Evolutionary conservation across 2,113 vertebrate species (phyloP).

Genomic region (Eclectus roratus): DNA sequence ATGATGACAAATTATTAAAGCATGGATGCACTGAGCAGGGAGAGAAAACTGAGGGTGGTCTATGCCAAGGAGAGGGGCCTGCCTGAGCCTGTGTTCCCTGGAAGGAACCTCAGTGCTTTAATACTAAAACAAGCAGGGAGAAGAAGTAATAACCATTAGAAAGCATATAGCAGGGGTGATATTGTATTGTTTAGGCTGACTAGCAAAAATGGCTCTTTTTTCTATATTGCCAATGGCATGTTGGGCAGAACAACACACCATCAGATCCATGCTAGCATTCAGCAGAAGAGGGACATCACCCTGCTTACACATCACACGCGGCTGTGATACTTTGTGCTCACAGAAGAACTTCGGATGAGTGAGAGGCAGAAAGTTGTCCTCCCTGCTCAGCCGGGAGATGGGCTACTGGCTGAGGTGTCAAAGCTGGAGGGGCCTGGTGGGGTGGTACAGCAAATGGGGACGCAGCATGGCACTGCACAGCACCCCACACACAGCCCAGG

Average conservation of each 20-base stretch:
- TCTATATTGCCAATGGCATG: not conserved
- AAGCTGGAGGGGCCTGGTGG: not conserved
- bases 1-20: not conserved
- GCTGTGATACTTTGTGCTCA: not conserved
- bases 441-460: not conserved
- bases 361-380: not conserved
- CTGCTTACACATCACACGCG: rapidly evolving
- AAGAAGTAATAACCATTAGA: not conserved
- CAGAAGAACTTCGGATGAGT: not conserved
- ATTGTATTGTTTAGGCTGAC: not conserved
- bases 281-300: not conserved
- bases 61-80: not conserved
- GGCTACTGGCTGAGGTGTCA: not conserved
- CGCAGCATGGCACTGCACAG: rapidly evolving
- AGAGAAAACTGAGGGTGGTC: not conserved
- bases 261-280: not conserved
- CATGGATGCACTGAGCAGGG: not conserved
- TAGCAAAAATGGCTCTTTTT: not conserved
- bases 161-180: not conserved
- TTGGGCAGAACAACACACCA: not conserved
- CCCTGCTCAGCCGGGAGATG: not conserved
- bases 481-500: not conserved
- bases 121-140: not conserved
- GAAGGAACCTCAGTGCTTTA: not conserved
- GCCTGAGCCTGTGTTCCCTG: not conserved